Evolutionary conservation across 2,113 vertebrate genomes (phyloP), one percentile per base, ranked within the genome.

Genomic region (Piprites chloris): DNA sequence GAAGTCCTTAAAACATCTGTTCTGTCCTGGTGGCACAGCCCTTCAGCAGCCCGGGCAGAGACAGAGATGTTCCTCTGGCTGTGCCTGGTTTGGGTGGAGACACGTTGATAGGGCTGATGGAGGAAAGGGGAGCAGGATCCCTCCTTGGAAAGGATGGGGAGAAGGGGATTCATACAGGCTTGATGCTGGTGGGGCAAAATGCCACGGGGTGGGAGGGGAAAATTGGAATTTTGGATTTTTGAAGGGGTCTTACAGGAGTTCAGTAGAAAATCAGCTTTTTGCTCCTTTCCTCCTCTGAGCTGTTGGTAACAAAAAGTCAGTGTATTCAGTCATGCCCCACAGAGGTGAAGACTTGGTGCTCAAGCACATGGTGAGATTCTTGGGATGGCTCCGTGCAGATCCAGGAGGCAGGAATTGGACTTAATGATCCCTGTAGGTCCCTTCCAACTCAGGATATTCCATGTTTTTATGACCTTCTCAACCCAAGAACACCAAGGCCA

Each of bases 1-100:
- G 85, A 85, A 97, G 91, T 96, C 96, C 89, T 97, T 96, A 96
- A 97, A 98, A 97, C 97, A 97, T 97, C 96, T 97, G 94, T 97
- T 97, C 95, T 26, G 6, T 95, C 94, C 97, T 87, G 93, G 96
- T 97, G 97, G 96, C 81, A 6, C 42, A 3, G n/a, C 49, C 93
- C 93, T 90, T 92, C 46, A 65, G 81, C 26, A 9, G 67, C 95
- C 33, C 1, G 2, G 75, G 76, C 74, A 61, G 59, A 46, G 61
- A 42, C 88, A 87, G 93, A 93, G 94, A 79, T 22, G 35, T 72
- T 89, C 69, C 84, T 93, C 71, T 68, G 76, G 17, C 12, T 14
- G 63, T 1, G 2, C 26, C 2, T 4, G 49, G 42, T 83, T 85
- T 63, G 55, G 67, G 11, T 35, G 41, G 78, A 86, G 65, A 68